Percentiles rank a stretch among this genome's conserved stretches.
phyloP scores from a whole-genome alignment of 92 coral and sea anemone species.

The Umimayanthus kanabou region DNA sequence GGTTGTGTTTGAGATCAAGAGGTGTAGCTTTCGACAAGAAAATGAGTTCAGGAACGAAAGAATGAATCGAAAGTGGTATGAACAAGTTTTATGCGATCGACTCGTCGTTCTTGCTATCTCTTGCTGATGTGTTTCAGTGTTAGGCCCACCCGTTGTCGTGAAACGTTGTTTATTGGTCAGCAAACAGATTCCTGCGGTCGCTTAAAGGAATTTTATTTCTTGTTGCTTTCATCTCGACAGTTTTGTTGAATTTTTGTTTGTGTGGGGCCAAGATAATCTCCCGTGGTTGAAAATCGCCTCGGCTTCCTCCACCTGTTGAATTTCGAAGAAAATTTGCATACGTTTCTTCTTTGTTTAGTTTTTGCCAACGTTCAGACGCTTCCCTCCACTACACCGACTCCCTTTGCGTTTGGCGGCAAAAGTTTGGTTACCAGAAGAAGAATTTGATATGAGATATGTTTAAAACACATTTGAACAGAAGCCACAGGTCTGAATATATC shows the following conservation, averaged over 20 bases:
- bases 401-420: not conserved
- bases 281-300: not conserved
- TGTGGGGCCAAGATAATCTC: conserved; percentile 17
- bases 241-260: conserved; percentile 32
- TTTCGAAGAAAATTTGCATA: conserved; percentile 40
- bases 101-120: not conserved
- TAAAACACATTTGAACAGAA: not conserved
- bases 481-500: not conserved
- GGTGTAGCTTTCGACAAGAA: not conserved
- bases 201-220: conserved; percentile 38
- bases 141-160: conserved; percentile 40
- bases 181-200: conserved; percentile 36
- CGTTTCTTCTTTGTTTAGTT: conserved; percentile 30
- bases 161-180: conserved; percentile 40
- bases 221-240: not conserved
- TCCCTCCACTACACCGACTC: not conserved
- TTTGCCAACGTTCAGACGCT: conserved; percentile 19
- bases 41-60: not conserved
- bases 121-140: conserved; percentile 22
- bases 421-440: not conserved
- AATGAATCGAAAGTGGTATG: not conserved
- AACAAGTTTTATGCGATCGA: no score
- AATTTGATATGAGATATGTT: not conserved
- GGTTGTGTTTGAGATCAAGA: not conserved
- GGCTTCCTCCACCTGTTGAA: conserved; percentile 42